Evolutionary conservation across 1,140 invertebrate genomes (phyloP).

Genomic region (Megalonaias nervosa): DNA sequence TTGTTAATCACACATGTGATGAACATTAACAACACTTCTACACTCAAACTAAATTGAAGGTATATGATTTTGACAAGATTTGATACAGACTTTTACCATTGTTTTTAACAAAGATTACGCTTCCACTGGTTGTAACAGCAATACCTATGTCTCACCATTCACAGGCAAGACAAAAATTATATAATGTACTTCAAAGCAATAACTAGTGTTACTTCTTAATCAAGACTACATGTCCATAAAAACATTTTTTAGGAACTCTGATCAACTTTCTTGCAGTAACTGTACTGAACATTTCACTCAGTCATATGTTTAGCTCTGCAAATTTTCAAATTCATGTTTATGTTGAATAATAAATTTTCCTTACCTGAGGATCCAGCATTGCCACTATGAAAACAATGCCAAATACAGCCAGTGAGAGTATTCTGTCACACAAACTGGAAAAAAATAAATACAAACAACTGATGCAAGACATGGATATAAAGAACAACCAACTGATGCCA

Average conservation of each 20-base stretch:
- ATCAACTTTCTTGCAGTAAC: neutral
- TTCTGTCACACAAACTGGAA: conserved; percentile 48
- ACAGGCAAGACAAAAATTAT: too few species aligned
- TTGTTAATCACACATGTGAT: too few species aligned
- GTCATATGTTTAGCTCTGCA: neutral
- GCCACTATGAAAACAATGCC: conserved; percentile 55
- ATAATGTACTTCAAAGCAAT: neutral
- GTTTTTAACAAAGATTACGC: too few species aligned
- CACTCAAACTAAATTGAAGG: too few species aligned
- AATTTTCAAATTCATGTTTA: neutral
- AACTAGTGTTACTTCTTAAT: neutral
- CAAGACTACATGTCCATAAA: neutral
- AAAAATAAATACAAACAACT: conserved; percentile 1
- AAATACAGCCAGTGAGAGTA: conserved; percentile 53
- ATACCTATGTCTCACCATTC: too few species aligned
- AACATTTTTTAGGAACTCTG: neutral
- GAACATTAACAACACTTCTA: too few species aligned
- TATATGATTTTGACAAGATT: too few species aligned
- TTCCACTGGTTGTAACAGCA: too few species aligned
- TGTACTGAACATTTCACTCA: neutral
- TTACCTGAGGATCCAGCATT: conserved; percentile 62
- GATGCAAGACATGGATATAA: too few species aligned
- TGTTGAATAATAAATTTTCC: neutral
- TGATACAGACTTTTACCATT: too few species aligned
- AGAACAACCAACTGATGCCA: too few species aligned